These are phyloP conservation scores for Pheucticus melanocephalus DNA, from an alignment of 2,113 vertebrate species.

Conservation along the genomic window DNA sequence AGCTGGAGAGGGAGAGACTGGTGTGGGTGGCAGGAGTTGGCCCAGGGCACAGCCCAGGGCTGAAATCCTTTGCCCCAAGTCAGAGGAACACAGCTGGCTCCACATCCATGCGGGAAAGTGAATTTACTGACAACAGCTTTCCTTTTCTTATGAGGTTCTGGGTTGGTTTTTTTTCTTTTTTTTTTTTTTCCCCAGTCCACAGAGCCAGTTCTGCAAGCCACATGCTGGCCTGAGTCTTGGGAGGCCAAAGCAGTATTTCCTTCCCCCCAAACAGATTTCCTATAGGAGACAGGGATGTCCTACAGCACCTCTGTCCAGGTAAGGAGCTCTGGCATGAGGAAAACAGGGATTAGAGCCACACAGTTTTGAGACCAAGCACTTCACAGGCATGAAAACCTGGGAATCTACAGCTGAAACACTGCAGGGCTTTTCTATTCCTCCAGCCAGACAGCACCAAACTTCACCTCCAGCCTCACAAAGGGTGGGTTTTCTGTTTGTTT, in stretches of 20 bases:
- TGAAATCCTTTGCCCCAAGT: neutral
- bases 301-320: conserved; percentile 2
- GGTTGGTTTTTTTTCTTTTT: too few relatives aligned
- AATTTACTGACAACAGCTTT: conserved; percentile 33
- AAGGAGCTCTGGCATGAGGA: neutral
- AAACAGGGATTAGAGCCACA: neutral
- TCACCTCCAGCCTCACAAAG: neutral
- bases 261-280: neutral
- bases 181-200: neutral
- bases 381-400: neutral
- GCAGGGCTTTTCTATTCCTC: neutral
- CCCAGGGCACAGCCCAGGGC: neutral
- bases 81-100: neutral
- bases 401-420: neutral
- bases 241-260: neutral
- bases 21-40: neutral
- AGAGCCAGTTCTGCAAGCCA: conserved; percentile 38
- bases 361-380: neutral
- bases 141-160: neutral
- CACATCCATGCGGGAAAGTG: neutral
- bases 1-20: neutral
- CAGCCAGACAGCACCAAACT: neutral
- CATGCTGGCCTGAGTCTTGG: conserved; percentile 6
- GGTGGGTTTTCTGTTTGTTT: neutral
- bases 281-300: neutral